A percentile compares a stretch with the other conserved stretches of the same genome.
These are phyloP conservation scores for Caranx ignobilis DNA, from an alignment of 2,113 vertebrate genomes.

Conservation along the genomic window DNA sequence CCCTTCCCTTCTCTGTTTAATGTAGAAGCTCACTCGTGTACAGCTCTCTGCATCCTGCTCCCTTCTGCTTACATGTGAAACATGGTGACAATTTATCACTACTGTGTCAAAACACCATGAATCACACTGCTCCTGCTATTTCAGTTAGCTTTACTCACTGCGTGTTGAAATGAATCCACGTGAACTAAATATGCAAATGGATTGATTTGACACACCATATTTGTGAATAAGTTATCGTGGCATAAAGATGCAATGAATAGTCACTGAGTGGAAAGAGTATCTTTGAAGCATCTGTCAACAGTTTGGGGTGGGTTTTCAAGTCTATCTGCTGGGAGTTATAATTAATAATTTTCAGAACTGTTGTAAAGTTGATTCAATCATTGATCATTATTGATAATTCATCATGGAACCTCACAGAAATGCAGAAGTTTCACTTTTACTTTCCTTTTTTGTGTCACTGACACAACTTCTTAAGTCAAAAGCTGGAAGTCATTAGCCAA, in stretches of 20 bases:
- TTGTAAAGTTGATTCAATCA: slow-evolving; percentile 7
- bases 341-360: slow-evolving; percentile 23
- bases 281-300: slow-evolving; percentile 18
- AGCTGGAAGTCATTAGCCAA: neutral
- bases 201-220: neutral
- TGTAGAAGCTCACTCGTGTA: slow-evolving; percentile 13
- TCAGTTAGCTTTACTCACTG: neutral
- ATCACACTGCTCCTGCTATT: slow-evolving; percentile 31
- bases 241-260: neutral
- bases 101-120: slow-evolving; percentile 48
- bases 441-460: neutral
- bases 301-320: slow-evolving; percentile 1
- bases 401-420: neutral
- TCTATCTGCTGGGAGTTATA: slow-evolving; percentile 7
- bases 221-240: neutral
- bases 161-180: neutral
- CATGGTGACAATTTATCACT: slow-evolving; percentile 46
- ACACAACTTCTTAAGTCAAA: slow-evolving; percentile 1
- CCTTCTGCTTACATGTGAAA: slow-evolving; percentile 39
- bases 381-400: no score
- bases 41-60: neutral
- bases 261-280: neutral
- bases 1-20: slow-evolving; percentile 22
- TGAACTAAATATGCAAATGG: neutral
- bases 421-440: neutral